Base-by-base conservation (phyloP, 2,888 invertebrate species). In the Merodon equestris region DNA sequence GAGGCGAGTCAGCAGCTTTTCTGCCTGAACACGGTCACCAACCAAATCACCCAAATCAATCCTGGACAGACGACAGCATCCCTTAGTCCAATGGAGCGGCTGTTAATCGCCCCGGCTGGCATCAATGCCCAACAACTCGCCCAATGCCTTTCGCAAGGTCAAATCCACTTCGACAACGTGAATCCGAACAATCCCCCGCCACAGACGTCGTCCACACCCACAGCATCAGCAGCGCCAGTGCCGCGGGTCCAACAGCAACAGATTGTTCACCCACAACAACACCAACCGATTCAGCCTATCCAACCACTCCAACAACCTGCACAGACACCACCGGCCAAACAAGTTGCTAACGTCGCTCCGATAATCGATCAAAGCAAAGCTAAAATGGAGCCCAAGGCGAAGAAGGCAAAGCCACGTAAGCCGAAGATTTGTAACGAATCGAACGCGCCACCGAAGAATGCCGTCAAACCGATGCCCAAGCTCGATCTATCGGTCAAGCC, bases 311-410 rank as follows among this genome's bases (percentile, higher is more conserved):
- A 72, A 82, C 86, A 64, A 82, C 84, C 63, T 68, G 83, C 38
- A 81, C 87, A 63, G 18, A 82, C 17, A 73, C 85, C 51, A 81
- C 81, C 68, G 82, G 72, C 87, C 13, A 88, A 89, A 42, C 89
- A 88, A 77, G 87, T 88, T 58, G 88, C 88, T 7, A 88, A 88
- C 83, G 88, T 88, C 14, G 88, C 88, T 9, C 88, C 88, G 15
- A 88, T 88, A 13, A 88, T 88, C n/a, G 89, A 88, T 63, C 87
- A 88, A 17, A 89, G 88, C 64, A 89, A 89, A 82, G 88, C 88
- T 1, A 89, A 89, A 82, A 87, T 88, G 17, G 77, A 84, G 17
- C 73, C 82, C 5, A 84, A 83, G 14, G 72, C 83, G 42, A 77
- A 84, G 51, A 83, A 85, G 83, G 45, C 82, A 45, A 82, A 87